Evolutionary conservation across 2,888 invertebrate genomes (phyloP), one percentile per base, ranked within the genome.

Genomic region (Chironomus riparius): DNA sequence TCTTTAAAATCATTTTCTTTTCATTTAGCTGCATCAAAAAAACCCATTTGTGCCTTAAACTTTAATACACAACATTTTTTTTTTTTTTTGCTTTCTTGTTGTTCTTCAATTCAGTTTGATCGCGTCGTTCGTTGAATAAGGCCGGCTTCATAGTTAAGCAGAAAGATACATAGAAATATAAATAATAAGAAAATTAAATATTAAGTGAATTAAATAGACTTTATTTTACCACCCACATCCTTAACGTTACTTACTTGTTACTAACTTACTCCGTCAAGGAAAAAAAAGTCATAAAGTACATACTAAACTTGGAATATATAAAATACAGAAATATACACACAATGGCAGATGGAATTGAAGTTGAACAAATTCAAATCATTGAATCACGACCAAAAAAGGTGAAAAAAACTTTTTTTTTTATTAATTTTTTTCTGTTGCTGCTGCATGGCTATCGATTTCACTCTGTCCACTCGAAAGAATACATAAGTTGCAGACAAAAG

Each of bases 351-450:
- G 65, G 47, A 74, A 47, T 74, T 74, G 74, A 74, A 74, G 50
- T 68, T 68, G 74, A 74, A 68, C 69, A 69, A 28, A 22, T 65
- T 5, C 50, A 50, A 70, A 73, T 73, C 22, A 47, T 74, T 15
- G 74, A 74, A 68, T 74, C 74, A 50, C 65, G 74, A 74, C 74
- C 74, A 65, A 74, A 74, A 65, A 74, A 74, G 74, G 74, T 74
- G 68, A 73, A 70, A 47, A 70, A n/a, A 13, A n/a, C n/a, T n/a
- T n/a, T 21, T n/a, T 47, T 48, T 68, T 28, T 65, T 24, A 65
- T 24, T 13, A 21, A 65, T 65, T 65, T 24, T 24, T 21, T 24
- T 65, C 24, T 24, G 22, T 65, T 65, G 12, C 12, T 24, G 22
- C 22, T 56, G n/a, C 18, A 56, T 56, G 56, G 56, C 56, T 56